These are phyloP conservation scores for Todiramphus saurophagus DNA, from an alignment of 2,113 vertebrate genomes.

Conservation along the genomic window DNA sequence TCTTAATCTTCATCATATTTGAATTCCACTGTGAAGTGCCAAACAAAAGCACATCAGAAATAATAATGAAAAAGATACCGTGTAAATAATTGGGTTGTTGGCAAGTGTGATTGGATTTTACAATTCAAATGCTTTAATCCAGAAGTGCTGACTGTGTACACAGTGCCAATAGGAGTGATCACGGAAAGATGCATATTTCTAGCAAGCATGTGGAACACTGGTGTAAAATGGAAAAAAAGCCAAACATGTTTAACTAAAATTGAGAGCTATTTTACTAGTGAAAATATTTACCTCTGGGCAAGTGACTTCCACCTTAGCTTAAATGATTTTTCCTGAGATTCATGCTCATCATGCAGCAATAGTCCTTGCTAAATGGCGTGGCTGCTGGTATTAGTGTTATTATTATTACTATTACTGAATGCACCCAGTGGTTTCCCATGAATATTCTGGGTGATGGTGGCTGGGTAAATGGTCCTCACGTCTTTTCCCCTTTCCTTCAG, in stretches of 20 bases:
- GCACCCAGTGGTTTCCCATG: background rate
- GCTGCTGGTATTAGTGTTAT: rapidly evolving
- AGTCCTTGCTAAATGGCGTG: background rate
- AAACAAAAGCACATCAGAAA: background rate
- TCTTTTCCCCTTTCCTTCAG: background rate
- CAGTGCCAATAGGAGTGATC: background rate
- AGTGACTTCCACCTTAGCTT: background rate
- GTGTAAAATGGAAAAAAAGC: background rate
- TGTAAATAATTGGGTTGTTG: background rate
- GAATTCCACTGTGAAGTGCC: background rate
- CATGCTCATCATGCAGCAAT: background rate
- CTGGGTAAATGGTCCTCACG: background rate
- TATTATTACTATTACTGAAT: background rate
- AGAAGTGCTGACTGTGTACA: background rate
- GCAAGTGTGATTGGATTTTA: background rate
- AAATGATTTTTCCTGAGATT: background rate
- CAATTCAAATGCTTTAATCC: background rate
- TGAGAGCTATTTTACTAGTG: background rate
- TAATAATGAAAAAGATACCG: background rate
- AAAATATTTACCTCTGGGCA: background rate
- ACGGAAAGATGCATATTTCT: background rate
- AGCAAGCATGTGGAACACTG: background rate
- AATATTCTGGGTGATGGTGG: background rate
- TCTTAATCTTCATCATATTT: background rate
- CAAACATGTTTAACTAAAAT: background rate